phyloP scores from a whole-genome alignment of 2,797 vertebrate species.

The Myotis daubentonii region DNA sequence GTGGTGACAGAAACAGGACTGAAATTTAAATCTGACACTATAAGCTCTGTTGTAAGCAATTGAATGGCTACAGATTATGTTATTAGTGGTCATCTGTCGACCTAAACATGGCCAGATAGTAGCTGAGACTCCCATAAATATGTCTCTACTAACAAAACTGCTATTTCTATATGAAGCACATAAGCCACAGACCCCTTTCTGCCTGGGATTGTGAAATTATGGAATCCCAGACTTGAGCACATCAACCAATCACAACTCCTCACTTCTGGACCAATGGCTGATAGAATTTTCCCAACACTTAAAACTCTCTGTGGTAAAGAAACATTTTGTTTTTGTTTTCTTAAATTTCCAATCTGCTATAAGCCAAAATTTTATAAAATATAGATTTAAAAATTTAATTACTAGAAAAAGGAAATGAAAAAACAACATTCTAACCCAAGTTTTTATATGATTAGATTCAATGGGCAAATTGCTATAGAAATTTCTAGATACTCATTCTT shows the following conservation, averaged over 20 bases:
- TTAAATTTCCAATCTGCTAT: not conserved
- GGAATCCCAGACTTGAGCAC: not conserved
- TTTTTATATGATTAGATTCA: not conserved
- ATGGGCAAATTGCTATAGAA: not conserved
- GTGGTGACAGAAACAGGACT: not conserved
- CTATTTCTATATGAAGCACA: not conserved
- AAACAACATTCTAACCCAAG: not conserved
- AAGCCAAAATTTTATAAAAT: constrained; percentile 8
- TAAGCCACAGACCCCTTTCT: not conserved
- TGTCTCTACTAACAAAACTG: not conserved
- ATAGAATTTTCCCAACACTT: not conserved
- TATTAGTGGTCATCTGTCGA: not conserved
- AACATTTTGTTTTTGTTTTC: not conserved
- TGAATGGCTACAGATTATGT: not conserved
- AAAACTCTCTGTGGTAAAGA: not conserved
- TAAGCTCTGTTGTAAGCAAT: not conserved
- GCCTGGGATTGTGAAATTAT: not conserved
- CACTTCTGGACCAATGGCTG: not conserved
- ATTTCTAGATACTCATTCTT: not conserved
- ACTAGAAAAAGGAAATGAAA: not conserved
- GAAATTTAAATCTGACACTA: not conserved
- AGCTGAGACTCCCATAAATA: not conserved
- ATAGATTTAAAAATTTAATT: not conserved
- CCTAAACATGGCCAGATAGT: not conserved
- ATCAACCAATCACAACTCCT: not conserved